Evolutionary conservation across 2,113 vertebrate genomes (phyloP), one percentile per base, ranked within the genome.

Genomic region (Antechinus flavipes): DNA sequence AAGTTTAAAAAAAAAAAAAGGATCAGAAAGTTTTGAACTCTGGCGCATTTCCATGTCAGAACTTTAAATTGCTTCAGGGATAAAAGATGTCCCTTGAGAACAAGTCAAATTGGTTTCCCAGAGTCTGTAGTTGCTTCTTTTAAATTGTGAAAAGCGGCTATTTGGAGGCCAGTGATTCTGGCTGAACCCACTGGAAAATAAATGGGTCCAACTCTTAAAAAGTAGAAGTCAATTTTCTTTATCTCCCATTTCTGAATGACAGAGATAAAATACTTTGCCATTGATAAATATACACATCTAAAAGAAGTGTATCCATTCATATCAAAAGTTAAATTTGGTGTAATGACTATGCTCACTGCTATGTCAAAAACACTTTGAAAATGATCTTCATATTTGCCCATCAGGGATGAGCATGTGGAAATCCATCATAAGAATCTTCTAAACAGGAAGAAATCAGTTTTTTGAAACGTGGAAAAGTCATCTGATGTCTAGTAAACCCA

Each of bases 31-130:
- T 96, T 97, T 96, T 94, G 22, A 93, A 90, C 11, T 56, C 94
- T 76, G 68, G 68, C 35, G 42, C 7, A 93, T 76, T 76, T 76
- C 76, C 91, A 49, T 94, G 49, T 90, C 94, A 93, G 94, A 96
- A 97, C 94, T 97, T 97, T 92, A 96, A 97, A 58, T 89, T 49
- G 68, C 91, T 96, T 93, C 47, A 54, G 93, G 94, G 93, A 96
- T 11, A 92, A 1, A 2, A 8, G 47, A 94, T 68, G 26, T 97
- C 90, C 55, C 93, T 42, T 47, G 92, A 56, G 53, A 94, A 61
- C 68, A 95, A 92, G 61, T 95, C 97, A 98, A 96, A 96, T n/a
- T 95, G 90, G 61, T 35, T 19, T 96, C 56, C 30, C 46, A 93
- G 89, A 92, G 84, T 6, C 35, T 30, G 22, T 49, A 46, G 91